Base-by-base conservation (phyloP, 2,797 vertebrate genomes). In the Pipistrellus kuhlii region DNA sequence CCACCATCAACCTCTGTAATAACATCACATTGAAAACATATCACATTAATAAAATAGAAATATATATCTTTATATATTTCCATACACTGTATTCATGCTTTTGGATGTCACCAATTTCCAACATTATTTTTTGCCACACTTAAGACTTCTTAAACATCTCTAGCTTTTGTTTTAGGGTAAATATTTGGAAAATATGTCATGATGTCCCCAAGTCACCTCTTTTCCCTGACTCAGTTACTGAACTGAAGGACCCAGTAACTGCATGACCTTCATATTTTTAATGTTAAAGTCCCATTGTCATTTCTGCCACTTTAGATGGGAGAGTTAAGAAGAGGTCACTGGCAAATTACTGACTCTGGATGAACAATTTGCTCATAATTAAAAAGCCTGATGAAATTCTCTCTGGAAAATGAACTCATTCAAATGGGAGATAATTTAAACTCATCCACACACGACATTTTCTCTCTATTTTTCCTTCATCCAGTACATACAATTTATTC, bases 301-400 rank as follows among this genome's bases (percentile, higher is more conserved):
- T 84, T 97, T 98, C 90, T 95, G 95, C 97, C 97, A 96, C 46
- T 95, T 97, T 97, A 94, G 94, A 97, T 82, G 76, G 88, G 88
- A 93, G 96, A 87, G 53, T 97, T 96, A 97, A 93, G 96, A 97
- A 97, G 97, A 97, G 97, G 97, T 98, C 97, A 93, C 82, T 97
- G 92, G 95, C 92, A 97, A 98, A 98, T 98, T 97, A 97, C 96
- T 51, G 76, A 97, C 62, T 97, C 96, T 95, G 97, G 96, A 97
- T 92, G 96, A 97, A 98, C 91, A 97, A 95, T 98, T 98, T 98
- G 85, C 96, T 96, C 93, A 98, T 98, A 98, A 98, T 98, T 98
- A 98, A 98, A 97, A 98, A 97, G 94, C 89, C 96, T 98, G 97
- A 98, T 98, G 96, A 98, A 98, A 98, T 64, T 94, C 93, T 96